Base-by-base conservation (phyloP, 2,797 vertebrate species). In the Odontamblyopus rebecca region DNA sequence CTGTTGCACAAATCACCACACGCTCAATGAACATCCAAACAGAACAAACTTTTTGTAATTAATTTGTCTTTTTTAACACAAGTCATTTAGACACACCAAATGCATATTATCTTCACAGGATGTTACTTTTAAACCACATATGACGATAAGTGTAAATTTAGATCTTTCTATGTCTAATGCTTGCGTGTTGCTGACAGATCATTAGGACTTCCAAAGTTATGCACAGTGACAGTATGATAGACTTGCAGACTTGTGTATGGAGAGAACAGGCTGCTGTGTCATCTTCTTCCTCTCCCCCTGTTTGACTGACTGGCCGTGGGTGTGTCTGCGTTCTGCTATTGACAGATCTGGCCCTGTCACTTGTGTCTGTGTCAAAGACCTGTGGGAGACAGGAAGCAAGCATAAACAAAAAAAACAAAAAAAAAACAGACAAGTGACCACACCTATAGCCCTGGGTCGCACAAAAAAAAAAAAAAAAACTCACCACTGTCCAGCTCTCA, bases 291-390 rank as follows among this genome's bases (percentile, higher is more conserved):
- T 84, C 53, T 71, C 26, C 68, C 35, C 8, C 65, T 11, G 76
- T 75, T 65, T 85, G 84, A 89, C 41, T 81, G 85, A 87, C 75
- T 72, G 72, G 32, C 54, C 0, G 84, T 78, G 85, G 88, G 88
- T 73, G 91, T 86, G 88, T 73, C 75, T 53, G 64, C 75, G 5
- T 68, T 86, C 87, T 78, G 85, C 71, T 77, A 77, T 75, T 87
- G 83, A 87, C 85, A 89, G 85, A 86, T 88, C 83, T 61, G 77
- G 78, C 82, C 76, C 79, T 79, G 86, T 82, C 84, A 81, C 86
- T 87, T 61, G 85, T 80, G 78, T 86, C 75, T 83, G 77, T 87
- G 81, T 83, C 81, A 54, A 80, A 74, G 70, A 77, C 67, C 73
- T 44, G 74, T 64, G 78, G 75, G 83, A 89, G 80, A 88, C 87